Conservation (phyloP, 2,113 vertebrate species). For the Anthoscopus minutus region DNA sequence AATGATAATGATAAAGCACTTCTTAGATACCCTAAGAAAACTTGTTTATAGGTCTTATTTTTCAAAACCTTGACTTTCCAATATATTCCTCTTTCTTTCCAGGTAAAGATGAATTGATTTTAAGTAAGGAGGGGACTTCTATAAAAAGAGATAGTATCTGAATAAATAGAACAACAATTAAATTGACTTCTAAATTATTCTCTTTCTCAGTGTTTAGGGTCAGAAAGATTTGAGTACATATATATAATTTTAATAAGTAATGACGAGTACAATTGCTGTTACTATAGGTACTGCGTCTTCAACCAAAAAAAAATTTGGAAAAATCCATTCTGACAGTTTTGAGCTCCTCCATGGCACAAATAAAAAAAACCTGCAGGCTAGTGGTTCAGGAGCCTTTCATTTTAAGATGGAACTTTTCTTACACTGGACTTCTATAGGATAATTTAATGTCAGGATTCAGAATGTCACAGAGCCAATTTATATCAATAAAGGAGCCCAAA, state of each 20-base stretch:
- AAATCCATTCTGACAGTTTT: conserved; percentile 34
- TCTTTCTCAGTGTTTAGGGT: not conserved
- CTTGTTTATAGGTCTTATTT: not conserved
- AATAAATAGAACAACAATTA: not conserved
- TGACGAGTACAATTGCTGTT: not conserved
- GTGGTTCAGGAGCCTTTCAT: not conserved
- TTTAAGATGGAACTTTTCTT: not conserved
- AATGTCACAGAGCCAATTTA: not conserved
- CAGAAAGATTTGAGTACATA: not conserved
- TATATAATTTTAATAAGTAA: not conserved
- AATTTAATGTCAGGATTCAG: not conserved
- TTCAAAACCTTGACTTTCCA: not conserved
- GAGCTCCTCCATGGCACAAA: not conserved
- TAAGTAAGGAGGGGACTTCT: not conserved
- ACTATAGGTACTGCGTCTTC: not conserved
- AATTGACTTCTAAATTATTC: not conserved
- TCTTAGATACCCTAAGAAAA: not conserved
- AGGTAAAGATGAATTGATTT: not conserved
- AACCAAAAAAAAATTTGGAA: not conserved
- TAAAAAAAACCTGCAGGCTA: conserved; percentile 8
- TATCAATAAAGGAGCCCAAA: not conserved
- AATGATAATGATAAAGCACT: not conserved
- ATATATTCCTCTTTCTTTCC: not conserved
- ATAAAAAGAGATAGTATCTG: not conserved
- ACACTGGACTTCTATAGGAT: not conserved